Conservation (phyloP, 1,140 invertebrate species). For the Harpegnathos saltator region DNA sequence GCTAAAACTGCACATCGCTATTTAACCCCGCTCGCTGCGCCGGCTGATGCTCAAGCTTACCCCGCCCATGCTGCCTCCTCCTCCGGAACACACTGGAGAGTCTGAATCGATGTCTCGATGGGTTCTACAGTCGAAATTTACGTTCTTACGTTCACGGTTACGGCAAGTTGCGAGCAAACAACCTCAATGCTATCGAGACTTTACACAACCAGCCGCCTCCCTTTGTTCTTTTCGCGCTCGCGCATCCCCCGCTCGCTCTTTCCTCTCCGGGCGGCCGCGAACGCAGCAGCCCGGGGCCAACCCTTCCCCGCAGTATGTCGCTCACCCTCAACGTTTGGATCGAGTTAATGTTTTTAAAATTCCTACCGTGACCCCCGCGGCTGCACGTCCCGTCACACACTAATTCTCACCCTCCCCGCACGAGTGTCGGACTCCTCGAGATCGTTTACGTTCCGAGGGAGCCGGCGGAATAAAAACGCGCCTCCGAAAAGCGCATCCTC, state of each 20-base stretch:
- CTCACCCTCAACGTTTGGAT: conserved; percentile 53
- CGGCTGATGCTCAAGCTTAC: no score
- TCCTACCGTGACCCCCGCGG: conserved; percentile 20
- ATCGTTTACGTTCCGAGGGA: conserved; percentile 40
- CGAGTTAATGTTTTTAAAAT: conserved; percentile 63
- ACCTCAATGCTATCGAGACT: no score
- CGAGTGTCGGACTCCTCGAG: conserved; percentile 32
- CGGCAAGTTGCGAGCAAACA: no score
- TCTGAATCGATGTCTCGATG: no score
- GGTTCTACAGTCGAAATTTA: no score
- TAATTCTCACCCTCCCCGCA: conserved; percentile 36
- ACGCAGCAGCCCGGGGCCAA: conserved; percentile 6
- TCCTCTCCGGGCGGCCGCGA: neutral
- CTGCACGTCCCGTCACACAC: conserved; percentile 28
- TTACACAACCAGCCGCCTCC: no score
- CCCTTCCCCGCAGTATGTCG: conserved; percentile 60
- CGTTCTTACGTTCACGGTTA: no score
- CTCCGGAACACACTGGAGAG: no score
- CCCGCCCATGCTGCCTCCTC: no score
- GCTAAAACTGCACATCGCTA: no score
- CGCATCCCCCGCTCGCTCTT: neutral
- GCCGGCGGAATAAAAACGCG: neutral
- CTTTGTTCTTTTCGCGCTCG: no score
- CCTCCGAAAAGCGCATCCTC: conserved; percentile 65
- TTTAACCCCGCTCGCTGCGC: no score